Evolutionary conservation across 2,113 vertebrate species (phyloP).

Genomic region (Ochotona princeps): DNA sequence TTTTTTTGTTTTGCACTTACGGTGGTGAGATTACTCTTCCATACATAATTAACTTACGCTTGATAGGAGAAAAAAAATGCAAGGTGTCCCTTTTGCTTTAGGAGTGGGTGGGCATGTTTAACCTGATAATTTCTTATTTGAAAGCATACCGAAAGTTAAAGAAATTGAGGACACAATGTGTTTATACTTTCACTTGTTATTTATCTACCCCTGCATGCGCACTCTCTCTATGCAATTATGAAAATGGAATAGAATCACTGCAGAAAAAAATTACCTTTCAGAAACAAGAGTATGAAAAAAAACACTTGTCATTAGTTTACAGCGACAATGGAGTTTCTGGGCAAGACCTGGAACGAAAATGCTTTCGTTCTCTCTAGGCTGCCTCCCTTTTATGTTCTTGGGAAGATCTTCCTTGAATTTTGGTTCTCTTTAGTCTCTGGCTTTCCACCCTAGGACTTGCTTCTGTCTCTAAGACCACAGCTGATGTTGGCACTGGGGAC

Average conservation of each 20-base stretch:
- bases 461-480: background rate
- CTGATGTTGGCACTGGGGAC: background rate
- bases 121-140: constrained; percentile 8
- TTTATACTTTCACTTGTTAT: background rate
- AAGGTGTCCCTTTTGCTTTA: background rate
- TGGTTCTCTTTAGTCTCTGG: background rate
- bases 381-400: background rate
- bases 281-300: background rate
- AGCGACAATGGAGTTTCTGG: background rate
- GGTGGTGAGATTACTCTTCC: constrained; percentile 69
- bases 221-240: background rate
- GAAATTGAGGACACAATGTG: constrained; percentile 25
- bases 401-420: background rate
- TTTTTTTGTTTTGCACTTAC: constrained; percentile 65
- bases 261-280: background rate
- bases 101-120: background rate
- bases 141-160: constrained; percentile 18
- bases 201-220: background rate
- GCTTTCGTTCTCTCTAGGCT: background rate
- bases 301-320: background rate
- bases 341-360: background rate
- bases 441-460: background rate
- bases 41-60: constrained; percentile 57
- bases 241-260: constrained; percentile 12
- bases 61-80: background rate